phyloP scores from a whole-genome alignment of 2,113 vertebrate species.

The Corvus moneduloides region DNA sequence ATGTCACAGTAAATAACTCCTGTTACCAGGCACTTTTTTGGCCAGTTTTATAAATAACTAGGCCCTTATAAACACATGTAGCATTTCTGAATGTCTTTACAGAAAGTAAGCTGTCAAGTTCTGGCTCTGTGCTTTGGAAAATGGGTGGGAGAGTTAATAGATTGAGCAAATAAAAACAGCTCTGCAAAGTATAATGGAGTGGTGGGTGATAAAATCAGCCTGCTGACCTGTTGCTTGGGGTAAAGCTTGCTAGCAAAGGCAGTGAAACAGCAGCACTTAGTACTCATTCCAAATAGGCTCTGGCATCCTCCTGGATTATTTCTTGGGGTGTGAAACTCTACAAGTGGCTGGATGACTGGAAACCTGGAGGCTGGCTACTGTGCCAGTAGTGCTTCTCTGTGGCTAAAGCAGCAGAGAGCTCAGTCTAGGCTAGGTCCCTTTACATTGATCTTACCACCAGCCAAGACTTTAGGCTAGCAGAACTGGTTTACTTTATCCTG shows the following conservation, averaged over 20 bases:
- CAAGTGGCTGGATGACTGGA: not conserved
- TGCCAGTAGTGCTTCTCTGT: not conserved
- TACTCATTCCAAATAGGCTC: not conserved
- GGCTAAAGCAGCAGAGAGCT: not conserved
- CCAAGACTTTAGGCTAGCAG: not conserved
- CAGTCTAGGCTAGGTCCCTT: not conserved
- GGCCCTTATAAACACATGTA: not conserved
- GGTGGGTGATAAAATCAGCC: not conserved
- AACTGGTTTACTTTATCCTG: not conserved
- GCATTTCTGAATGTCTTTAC: not conserved
- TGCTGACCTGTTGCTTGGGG: not conserved
- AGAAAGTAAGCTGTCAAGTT: constrained; percentile 30
- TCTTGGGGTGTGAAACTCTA: not conserved
- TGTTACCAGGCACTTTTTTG: not conserved
- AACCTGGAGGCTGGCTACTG: not conserved
- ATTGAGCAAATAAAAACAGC: constrained; percentile 20
- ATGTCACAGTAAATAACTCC: not conserved
- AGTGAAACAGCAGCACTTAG: not conserved
- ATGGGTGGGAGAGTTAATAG: constrained; percentile 41
- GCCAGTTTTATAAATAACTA: constrained; percentile 8
- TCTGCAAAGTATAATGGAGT: not conserved
- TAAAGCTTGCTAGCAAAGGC: not conserved
- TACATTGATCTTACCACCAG: not conserved
- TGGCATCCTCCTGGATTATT: not conserved
- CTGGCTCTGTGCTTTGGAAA: not conserved